phyloP scores from a whole-genome alignment of 2,113 vertebrate genomes.

The Ceyx melanurus region DNA sequence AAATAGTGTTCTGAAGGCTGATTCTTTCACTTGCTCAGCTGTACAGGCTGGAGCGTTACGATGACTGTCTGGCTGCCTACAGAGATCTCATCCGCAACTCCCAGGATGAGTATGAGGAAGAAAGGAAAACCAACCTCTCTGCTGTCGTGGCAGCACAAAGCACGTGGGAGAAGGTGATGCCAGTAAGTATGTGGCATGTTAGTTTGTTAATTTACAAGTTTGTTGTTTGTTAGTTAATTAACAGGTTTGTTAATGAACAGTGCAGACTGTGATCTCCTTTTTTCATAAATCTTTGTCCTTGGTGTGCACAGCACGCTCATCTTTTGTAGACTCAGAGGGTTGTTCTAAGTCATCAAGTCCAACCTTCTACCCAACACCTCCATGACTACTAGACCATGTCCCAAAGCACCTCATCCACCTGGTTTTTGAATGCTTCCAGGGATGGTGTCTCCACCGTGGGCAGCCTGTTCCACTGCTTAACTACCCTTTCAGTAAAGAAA shows the following conservation, averaged over 20 bases:
- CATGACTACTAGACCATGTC: no score
- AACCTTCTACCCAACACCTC: no score
- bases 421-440: no score
- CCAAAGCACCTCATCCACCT: no score
- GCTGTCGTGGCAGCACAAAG: conserved; percentile 93
- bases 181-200: conserved; percentile 74
- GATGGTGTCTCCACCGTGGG: no score
- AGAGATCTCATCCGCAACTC: conserved; percentile 96
- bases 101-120: conserved; percentile 98
- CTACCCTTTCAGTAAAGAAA: no score
- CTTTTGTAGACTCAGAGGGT: not conserved
- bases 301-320: not conserved
- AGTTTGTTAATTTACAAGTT: not conserved
- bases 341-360: no score
- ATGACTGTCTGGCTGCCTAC: conserved; percentile 90
- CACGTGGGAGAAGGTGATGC: conserved; percentile 87
- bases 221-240: no score
- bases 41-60: conserved; percentile 92
- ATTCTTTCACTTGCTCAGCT: conserved; percentile 74
- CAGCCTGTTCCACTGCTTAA: no score
- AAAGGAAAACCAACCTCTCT: conserved; percentile 95
- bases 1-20: not conserved
- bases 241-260: not conserved
- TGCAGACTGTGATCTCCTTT: not conserved
- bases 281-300: not conserved